These are phyloP conservation scores for Ceriagrion tenellum DNA, from an alignment of 2,888 invertebrate genomes.

Conservation along the genomic window DNA sequence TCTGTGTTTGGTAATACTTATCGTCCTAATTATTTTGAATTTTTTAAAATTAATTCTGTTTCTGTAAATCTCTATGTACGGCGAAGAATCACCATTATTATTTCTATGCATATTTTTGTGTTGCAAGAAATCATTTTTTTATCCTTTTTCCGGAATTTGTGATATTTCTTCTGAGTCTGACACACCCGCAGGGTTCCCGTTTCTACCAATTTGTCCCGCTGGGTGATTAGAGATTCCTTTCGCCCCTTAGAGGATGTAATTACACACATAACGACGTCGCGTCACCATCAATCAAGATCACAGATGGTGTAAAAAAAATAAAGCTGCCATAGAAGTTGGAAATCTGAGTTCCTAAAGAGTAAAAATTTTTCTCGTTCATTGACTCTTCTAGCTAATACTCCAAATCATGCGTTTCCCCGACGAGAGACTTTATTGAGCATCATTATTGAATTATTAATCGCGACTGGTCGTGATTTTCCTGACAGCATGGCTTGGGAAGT, in stretches of 20 bases:
- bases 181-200: too few relatives aligned
- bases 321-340: not conserved
- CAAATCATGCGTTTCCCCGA: not conserved
- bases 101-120: too few relatives aligned
- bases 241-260: not conserved
- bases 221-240: not conserved
- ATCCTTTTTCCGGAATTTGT: too few relatives aligned
- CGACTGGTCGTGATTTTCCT: not conserved
- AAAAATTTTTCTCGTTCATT: not conserved
- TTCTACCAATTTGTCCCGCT: not conserved
- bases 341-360: not conserved
- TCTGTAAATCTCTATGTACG: too few relatives aligned
- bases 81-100: too few relatives aligned
- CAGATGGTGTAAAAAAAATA: not conserved
- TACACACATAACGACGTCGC: not conserved
- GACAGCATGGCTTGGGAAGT: not conserved
- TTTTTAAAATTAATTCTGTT: too few relatives aligned
- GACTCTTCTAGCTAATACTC: not conserved
- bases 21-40: too few relatives aligned
- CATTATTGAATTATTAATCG: not conserved
- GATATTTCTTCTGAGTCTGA: too few relatives aligned
- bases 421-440: not conserved
- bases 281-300: not conserved
- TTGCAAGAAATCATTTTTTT: too few relatives aligned
- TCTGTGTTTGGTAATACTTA: too few relatives aligned